Evolutionary conservation across 2,888 invertebrate genomes (phyloP), one percentile per base, ranked within the genome.

Genomic region (Leptopterna dolabrata): DNA sequence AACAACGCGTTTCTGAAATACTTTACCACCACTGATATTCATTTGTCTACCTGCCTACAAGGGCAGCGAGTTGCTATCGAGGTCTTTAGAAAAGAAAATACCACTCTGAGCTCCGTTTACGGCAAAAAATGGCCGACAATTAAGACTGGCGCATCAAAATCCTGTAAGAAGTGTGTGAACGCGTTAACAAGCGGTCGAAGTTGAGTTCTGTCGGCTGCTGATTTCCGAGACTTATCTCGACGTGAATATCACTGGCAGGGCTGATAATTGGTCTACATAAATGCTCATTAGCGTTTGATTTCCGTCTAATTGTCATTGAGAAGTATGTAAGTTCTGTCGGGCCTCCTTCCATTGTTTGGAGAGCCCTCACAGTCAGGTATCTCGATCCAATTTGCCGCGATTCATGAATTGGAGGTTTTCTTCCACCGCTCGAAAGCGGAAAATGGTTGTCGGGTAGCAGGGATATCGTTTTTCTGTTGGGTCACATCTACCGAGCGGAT

Each of bases 301-400:
- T 24, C 78, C 43, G 2, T 78, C 78, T 78, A 78, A 78, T 78
- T 78, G 78, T 78, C 78, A 78, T 45, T 78, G 78, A 45, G 78
- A 45, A 78, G 43, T 78, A 78, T 45, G 19, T 41, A 45, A 78
- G 78, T 63, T 63, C 11, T 11, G 63, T 27, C 13, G 63, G 19
- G 19, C 27, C 63, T 24, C 63, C 24, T 24, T 63, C 24, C 63
- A 63, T 63, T 63, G 63, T 63, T 63, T 27, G 63, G 63, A 63
- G 63, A 63, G 63, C 63, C 19, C 9, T 63, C 19, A 4, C 7
- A 4, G 63, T 24, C 24, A 63, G 24, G 24, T 24, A 27, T n/a
- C 63, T 11, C 63, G 63, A 27, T 24, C 24, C 9, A 63, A 63
- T 63, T 24, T 24, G 63, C 63, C 24, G 63, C 24, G 63, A 13